Evolutionary conservation across 2,888 invertebrate species (phyloP), one percentile per base, ranked within the genome.

Genomic region (Trachelus stipa): DNA sequence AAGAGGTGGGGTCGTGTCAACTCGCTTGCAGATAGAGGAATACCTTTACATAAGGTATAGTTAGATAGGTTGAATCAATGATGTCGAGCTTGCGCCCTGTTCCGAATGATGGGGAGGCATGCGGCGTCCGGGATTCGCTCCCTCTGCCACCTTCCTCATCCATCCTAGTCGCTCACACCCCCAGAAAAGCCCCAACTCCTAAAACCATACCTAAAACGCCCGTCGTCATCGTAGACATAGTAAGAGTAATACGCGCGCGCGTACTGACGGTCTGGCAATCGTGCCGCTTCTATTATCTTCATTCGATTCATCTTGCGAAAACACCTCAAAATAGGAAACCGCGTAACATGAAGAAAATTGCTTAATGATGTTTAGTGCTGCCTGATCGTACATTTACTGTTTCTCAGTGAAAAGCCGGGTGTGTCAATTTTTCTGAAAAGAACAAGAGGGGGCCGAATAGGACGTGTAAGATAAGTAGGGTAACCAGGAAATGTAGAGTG

Each of bases 61-160:
- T 80, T 77, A 80, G 40, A 40, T 83, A 85, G 83, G 88, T 88
- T 90, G 89, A 91, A 91, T 91, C 91, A 91, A 91, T 91, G 90
- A 91, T 90, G 87, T 86, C 85, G 90, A 81, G 90, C 87, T 87
- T 91, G 91, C 91, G 91, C 90, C 83, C 81, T 84, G 82, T 81
- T 83, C 82, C 79, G 81, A 81, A 80, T 83, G 84, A 86, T 69
- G 81, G 77, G 80, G 78, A 82, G 86, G 71, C 84, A 83, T 82
- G 82, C 78, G 77, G 75, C 40, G 68, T 68, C 75, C 73, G 80
- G 74, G 68, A 75, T 71, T 77, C 73, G 77, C 81, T 80, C 79
- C 81, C 35, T 34, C 77, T 69, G 68, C 34, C 74, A 33, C 75
- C 76, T 74, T 75, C 78, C 79, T 73, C 79, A 69, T 33, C 78